A percentile compares a stretch with the other conserved stretches of the same genome.
Evolutionary conservation across 2,113 vertebrate genomes (phyloP).

Genomic region (Lates calcarifer): DNA sequence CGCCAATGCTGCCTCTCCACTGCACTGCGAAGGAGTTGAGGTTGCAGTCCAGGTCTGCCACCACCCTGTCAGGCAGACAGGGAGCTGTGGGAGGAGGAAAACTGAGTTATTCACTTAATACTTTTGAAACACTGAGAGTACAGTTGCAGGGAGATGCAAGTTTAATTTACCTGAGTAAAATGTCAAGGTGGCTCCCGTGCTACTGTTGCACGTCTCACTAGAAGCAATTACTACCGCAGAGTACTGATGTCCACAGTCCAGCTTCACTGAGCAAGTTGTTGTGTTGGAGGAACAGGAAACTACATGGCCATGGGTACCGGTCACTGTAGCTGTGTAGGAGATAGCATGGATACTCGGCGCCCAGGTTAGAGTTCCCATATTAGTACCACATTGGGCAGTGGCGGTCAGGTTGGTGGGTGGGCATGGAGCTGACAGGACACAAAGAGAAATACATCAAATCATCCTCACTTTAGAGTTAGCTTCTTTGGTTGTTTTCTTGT

Average conservation of each 20-base stretch:
- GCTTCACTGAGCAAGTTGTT: slow-evolving; percentile 71
- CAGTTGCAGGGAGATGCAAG: background rate
- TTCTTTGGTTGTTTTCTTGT: too few species aligned
- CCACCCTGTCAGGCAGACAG: slow-evolving; percentile 79
- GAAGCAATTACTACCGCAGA: slow-evolving; percentile 76
- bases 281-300: slow-evolving; percentile 73
- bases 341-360: slow-evolving; percentile 48
- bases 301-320: slow-evolving; percentile 65
- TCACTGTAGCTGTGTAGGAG: slow-evolving; percentile 72
- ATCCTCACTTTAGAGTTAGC: too few species aligned
- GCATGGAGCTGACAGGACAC: slow-evolving; percentile 79
- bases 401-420: slow-evolving; percentile 73
- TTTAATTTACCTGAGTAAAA: slow-evolving; percentile 79
- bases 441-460: slow-evolving; percentile 8
- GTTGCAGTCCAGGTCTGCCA: slow-evolving; percentile 73
- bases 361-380: slow-evolving; percentile 76
- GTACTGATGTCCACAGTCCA: slow-evolving; percentile 80
- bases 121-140: background rate
- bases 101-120: background rate
- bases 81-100: slow-evolving; percentile 70
- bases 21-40: slow-evolving; percentile 75
- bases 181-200: slow-evolving; percentile 18
- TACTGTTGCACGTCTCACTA: slow-evolving; percentile 78
- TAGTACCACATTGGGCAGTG: slow-evolving; percentile 75
- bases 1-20: slow-evolving; percentile 69